phyloP scores from a whole-genome alignment of 2,113 vertebrate genomes.

The Tetraodon nigroviridis region DNA sequence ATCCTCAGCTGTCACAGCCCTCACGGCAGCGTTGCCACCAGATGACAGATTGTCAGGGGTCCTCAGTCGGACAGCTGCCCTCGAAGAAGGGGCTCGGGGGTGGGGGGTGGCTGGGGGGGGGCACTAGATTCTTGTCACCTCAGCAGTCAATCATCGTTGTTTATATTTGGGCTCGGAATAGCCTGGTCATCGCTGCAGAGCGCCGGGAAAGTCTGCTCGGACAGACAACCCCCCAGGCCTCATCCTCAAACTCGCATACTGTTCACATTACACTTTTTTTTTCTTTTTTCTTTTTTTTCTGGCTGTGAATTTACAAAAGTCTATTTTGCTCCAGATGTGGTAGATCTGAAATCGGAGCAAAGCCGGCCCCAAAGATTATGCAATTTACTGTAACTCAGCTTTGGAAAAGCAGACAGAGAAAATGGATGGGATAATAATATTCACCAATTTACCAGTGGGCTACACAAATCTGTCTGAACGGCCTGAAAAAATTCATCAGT shows the following conservation, averaged over 20 bases:
- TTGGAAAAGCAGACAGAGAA: no score
- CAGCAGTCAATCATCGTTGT: conserved; percentile 65
- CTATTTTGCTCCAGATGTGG: no score
- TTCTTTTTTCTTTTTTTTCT: no score
- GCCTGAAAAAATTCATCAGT: background rate
- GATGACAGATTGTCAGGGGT: conserved; percentile 66
- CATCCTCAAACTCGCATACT: no score
- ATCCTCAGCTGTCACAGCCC: conserved; percentile 70
- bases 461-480: background rate
- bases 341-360: no score
- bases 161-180: conserved; percentile 57
- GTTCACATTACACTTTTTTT: no score
- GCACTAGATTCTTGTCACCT: conserved; percentile 59
- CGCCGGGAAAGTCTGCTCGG: conserved; percentile 1
- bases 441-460: background rate
- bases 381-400: no score
- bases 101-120: conserved; percentile 1
- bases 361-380: no score
- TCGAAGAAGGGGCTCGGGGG: conserved; percentile 50
- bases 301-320: no score
- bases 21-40: conserved; percentile 60
- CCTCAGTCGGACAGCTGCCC: conserved; percentile 66
- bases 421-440: background rate
- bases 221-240: background rate
- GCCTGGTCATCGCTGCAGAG: conserved; percentile 27